These are phyloP conservation scores for Spisula subtruncata DNA, from an alignment of 2,888 invertebrate genomes.

Conservation along the genomic window DNA sequence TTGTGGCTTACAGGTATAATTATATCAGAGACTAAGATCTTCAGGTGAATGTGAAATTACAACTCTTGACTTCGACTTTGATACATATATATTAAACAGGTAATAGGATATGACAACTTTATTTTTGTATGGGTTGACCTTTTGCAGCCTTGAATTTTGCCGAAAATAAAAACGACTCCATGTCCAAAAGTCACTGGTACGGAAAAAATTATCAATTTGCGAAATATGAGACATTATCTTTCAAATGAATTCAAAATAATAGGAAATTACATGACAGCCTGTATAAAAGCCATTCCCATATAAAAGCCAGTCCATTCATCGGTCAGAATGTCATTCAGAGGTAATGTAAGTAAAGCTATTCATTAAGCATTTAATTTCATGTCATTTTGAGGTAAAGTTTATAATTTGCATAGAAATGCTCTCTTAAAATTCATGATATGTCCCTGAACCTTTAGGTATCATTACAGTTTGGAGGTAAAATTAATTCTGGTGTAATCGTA, in stretches of 20 bases:
- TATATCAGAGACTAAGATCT: slow-evolving; percentile 51
- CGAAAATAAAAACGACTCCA: not conserved
- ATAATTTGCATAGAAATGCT: slow-evolving; percentile 20
- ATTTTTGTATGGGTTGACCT: not conserved
- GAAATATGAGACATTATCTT: slow-evolving; percentile 13
- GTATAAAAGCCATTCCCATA: not conserved
- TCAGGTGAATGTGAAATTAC: slow-evolving; percentile 36
- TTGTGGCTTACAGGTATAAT: slow-evolving; percentile 34
- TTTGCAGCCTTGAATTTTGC: not conserved
- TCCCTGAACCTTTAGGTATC: not conserved
- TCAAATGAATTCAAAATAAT: not conserved
- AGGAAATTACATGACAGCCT: not conserved
- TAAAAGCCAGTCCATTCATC: not conserved
- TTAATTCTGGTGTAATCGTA: not conserved
- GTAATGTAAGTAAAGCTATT: slow-evolving; percentile 7
- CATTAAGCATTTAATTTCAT: slow-evolving; percentile 10
- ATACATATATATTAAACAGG: not conserved
- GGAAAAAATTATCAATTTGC: slow-evolving; percentile 22
- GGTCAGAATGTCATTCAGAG: slow-evolving; percentile 12
- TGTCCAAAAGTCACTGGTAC: slow-evolving; percentile 17
- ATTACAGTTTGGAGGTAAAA: slow-evolving; percentile 2
- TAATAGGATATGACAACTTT: not conserved
- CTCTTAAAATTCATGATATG: not conserved
- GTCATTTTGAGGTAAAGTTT: slow-evolving; percentile 14
- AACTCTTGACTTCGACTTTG: not conserved